Percentiles rank a stretch among this genome's conserved stretches.
phyloP scores from a whole-genome alignment of 2,888 invertebrate species.

The Acleris cristana region DNA sequence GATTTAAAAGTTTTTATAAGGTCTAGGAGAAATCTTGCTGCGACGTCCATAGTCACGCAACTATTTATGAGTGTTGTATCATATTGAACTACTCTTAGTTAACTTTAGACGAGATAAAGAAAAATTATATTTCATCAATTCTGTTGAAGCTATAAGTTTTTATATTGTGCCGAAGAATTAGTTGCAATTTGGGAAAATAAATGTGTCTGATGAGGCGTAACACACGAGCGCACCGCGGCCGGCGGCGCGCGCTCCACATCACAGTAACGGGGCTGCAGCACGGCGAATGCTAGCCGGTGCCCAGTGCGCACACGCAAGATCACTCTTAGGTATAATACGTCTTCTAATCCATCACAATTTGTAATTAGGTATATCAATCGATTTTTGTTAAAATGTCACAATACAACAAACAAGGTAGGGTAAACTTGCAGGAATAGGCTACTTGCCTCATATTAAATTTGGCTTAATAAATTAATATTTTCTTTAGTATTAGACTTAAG shows the following conservation, averaged over 20 bases:
- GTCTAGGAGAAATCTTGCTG: slow-evolving; percentile 65
- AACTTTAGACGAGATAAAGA: slow-evolving; percentile 7
- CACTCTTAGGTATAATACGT: slow-evolving; percentile 28
- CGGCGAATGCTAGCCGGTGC: slow-evolving; percentile 50
- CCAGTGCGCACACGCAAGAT: slow-evolving; percentile 53
- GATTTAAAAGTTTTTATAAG: slow-evolving; percentile 70
- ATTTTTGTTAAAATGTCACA: no score
- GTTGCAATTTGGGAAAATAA: slow-evolving; percentile 13
- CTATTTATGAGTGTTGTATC: slow-evolving; percentile 42
- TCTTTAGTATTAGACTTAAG: no score
- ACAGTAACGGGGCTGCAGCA: slow-evolving; percentile 26
- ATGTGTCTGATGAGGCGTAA: slow-evolving; percentile 56
- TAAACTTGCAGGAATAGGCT: no score
- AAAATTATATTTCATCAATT: not conserved
- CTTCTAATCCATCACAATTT: slow-evolving; percentile 12
- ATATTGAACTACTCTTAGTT: slow-evolving; percentile 15
- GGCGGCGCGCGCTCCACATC: not conserved
- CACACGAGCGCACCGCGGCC: slow-evolving; percentile 37
- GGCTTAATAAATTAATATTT: no score
- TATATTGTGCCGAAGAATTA: not conserved
- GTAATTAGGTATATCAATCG: not conserved
- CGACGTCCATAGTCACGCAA: slow-evolving; percentile 70
- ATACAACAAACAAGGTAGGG: no score
- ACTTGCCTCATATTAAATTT: no score
- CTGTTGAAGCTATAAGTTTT: not conserved